A percentile compares a stretch with the other conserved stretches of the same genome.
Evolutionary conservation across 2,113 vertebrate species (phyloP).

Genomic region (Pogona vitticeps): DNA sequence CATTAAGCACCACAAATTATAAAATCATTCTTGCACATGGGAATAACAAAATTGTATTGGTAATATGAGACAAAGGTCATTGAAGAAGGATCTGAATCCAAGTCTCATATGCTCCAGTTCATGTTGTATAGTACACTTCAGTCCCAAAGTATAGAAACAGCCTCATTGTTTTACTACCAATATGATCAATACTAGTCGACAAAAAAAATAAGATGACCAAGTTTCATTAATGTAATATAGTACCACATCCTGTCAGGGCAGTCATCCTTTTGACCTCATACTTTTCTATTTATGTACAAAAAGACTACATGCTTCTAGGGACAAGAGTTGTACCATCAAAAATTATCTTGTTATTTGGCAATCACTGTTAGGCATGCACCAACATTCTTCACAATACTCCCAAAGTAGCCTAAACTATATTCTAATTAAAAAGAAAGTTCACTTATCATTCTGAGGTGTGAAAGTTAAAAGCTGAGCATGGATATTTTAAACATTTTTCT

Average conservation of each 20-base stretch:
- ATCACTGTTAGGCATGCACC: constrained; percentile 3
- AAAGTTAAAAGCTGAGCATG: constrained; percentile 46
- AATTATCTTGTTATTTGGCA: constrained; percentile 9
- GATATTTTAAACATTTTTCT: constrained; percentile 30
- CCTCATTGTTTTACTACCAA: not conserved
- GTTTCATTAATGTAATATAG: not conserved
- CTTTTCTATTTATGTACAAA: not conserved
- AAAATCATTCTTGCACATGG: too few relatives aligned
- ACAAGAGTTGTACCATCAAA: constrained; percentile 21
- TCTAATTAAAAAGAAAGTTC: constrained; percentile 45
- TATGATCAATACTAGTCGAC: constrained; percentile 3
- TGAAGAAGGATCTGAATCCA: not conserved
- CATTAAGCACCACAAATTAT: too few relatives aligned
- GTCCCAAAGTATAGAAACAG: too few relatives aligned
- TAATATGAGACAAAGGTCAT: not conserved
- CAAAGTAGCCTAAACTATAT: not conserved
- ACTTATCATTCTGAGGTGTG: not conserved
- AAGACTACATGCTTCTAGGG: constrained; percentile 26
- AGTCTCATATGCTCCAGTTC: not conserved
- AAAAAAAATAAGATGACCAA: constrained; percentile 1
- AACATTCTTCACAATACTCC: constrained; percentile 5
- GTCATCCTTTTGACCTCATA: constrained; percentile 34
- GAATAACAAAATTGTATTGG: not conserved
- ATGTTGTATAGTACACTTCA: too few relatives aligned
- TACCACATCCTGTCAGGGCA: constrained; percentile 18